Evolutionary conservation across 2,113 vertebrate genomes (phyloP), one percentile per base, ranked within the genome.

Genomic region (Cottus gobio): DNA sequence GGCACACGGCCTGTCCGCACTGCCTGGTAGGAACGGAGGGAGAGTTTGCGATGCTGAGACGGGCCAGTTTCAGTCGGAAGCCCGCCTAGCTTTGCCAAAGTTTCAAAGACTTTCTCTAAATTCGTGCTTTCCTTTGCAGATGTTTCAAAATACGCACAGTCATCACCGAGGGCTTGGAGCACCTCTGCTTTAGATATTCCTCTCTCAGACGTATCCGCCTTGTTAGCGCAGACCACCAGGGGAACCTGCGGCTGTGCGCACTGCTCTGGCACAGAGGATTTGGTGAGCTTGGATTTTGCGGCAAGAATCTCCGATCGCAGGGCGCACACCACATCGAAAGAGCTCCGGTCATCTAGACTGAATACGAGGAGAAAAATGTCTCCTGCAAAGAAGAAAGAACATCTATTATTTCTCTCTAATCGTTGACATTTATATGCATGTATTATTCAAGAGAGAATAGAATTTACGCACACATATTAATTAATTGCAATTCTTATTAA

Each of bases 321-420:
- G 31, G 86, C 61, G 74, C 94, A 89, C 50, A 94, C 93, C 74
- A 95, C 94, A 5, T 94, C 91, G 12, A 95, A 95, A 1, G 95
- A 95, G 72, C 90, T 77, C 9, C 90, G 87, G 74, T 95, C 94
- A 50, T 96, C 92, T 4, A 96, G 52, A 60, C 95, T 95, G 90
- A 95, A 95, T 1, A 96, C 92, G 0, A 96, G 90, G 37, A 96
- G 91, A 34, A 96, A 96, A 18, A 96, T 87, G 37, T 96, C 94
- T 16, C 95, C 95, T 96, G 87, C 22, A 78, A n/a, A 80, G 60
- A 76, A 77, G 18, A 71, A 60, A 34, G 16, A 15, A 76, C 28
- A 69, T 42, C 0, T 30, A 36, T 71, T 5, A 70, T 3, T 26
- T 44, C 0, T 4, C 26, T 42, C 15, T 48, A 11, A 24, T 37